These are phyloP conservation scores for Seira ritae DNA, from an alignment of 2,888 invertebrate species.

Conservation along the genomic window DNA sequence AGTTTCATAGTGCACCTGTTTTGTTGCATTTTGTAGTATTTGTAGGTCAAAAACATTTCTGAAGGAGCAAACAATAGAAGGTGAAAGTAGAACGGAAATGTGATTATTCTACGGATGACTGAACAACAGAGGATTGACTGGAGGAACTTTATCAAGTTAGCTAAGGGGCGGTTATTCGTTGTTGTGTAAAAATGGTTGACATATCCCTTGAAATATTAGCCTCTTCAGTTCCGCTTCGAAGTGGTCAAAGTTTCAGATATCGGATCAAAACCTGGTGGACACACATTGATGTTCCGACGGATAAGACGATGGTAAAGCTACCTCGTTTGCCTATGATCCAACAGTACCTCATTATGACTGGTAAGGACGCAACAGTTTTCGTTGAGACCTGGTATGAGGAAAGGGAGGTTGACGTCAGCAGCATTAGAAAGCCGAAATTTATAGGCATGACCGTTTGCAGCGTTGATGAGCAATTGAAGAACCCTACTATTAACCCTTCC, in stretches of 20 bases:
- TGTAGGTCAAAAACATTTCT: too few relatives aligned
- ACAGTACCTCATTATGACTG: constrained; percentile 43
- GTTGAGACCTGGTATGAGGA: constrained; percentile 56
- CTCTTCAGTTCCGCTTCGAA: constrained; percentile 30
- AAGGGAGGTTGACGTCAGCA: background rate
- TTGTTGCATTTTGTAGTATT: too few relatives aligned
- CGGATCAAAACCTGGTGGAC: constrained; percentile 57
- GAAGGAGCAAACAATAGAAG: too few relatives aligned
- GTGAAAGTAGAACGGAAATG: too few relatives aligned
- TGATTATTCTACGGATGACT: too few relatives aligned
- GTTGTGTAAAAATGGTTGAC: constrained; percentile 49
- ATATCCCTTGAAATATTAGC: constrained; percentile 55
- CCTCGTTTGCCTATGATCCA: constrained; percentile 54
- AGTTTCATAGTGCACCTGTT: too few relatives aligned
- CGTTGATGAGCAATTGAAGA: constrained; percentile 56
- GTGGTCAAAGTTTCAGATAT: constrained; percentile 29
- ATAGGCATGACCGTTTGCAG: constrained; percentile 46
- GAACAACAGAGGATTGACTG: too few relatives aligned
- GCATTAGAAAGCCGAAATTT: constrained; percentile 22
- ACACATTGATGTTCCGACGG: constrained; percentile 45
- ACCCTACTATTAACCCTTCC: constrained; percentile 41
- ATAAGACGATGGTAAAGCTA: constrained; percentile 28
- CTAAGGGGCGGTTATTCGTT: background rate
- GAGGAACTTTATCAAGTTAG: too few relatives aligned
- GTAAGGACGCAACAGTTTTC: constrained; percentile 46